Base-by-base conservation (phyloP, 2,797 vertebrate species). In the Danio albolineatus region DNA sequence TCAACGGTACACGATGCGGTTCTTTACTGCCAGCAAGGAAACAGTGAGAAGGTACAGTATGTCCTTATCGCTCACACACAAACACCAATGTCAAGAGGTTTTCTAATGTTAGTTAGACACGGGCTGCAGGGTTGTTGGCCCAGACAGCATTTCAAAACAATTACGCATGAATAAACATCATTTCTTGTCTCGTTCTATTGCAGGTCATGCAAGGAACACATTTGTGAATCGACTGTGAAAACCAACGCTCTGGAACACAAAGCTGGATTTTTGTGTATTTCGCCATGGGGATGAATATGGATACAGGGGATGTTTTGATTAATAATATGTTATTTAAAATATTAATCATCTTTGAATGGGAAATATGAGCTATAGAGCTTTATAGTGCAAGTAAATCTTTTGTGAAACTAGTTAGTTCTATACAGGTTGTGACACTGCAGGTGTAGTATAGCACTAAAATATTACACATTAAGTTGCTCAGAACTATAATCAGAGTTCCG, bases 1-100 rank as follows among this genome's bases (percentile, higher is more conserved):
- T 90, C 93, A 69, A 92, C 95, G 0, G 82, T 98, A 56, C 95
- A 97, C 0, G 95, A 96, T 0, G 96, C 96, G 0, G 93, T 97
- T 64, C 86, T 94, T 70, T 64, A 91, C 89, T 91, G 85, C 75
- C 91, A 90, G 74, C 12, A 28, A 39, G 64, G 17, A 46, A 19
- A 39, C 7, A 56, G 12, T 56, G 38, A 76, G 0, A 54, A 86
- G 85, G 88, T 88, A 64, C 9, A 61, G 64, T 54, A 46, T 16
- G 38, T 60, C 19, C 28, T 73, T 54, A 56, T 65, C 54, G 28
- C 72, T n/a, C 54, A 59, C n/a, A 54, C 43, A 38, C 61, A 65
- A 74, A 83, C 60, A 71, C 46, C 54, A 51, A 16, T 70, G 38
- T 75, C 64, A 80, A 80, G 72, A 65, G 19, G 43, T 60, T 78